Percentiles rank a stretch among this genome's conserved stretches.
Evolutionary conservation across 2,888 invertebrate genomes (phyloP).

Genomic region (Fragum fragum): DNA sequence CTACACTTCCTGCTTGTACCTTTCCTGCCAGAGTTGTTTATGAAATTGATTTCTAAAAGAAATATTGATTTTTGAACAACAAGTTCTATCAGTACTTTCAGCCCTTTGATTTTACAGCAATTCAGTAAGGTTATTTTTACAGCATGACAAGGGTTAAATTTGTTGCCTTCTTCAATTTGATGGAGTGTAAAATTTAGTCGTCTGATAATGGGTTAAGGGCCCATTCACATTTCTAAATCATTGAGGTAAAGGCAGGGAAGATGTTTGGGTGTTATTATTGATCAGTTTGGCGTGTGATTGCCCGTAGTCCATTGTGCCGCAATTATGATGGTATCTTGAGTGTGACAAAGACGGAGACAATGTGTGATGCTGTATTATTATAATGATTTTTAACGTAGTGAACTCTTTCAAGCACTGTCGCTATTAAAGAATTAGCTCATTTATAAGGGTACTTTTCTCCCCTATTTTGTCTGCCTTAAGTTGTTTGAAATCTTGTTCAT

Average conservation of each 20-base stretch:
- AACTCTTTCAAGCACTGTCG: constrained; percentile 20
- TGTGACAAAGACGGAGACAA: constrained; percentile 31
- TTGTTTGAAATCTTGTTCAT: not conserved
- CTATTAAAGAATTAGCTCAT: constrained; percentile 31
- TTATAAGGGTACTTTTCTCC: constrained; percentile 22
- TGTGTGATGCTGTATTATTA: constrained; percentile 19
- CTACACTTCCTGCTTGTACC: too few species aligned
- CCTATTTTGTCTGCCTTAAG: not conserved
- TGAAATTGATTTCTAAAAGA: too few species aligned
- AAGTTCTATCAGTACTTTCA: too few species aligned
- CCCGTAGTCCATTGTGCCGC: not conserved
- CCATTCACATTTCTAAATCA: not conserved
- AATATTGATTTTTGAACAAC: too few species aligned
- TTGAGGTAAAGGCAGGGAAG: not conserved
- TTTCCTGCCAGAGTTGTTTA: too few species aligned
- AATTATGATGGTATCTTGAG: constrained; percentile 38
- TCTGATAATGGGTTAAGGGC: too few species aligned
- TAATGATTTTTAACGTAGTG: constrained; percentile 25
- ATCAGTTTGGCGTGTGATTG: constrained; percentile 28
- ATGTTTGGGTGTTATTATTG: constrained; percentile 10
- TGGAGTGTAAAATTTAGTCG: too few species aligned
- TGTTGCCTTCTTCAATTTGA: too few species aligned
- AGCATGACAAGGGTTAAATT: too few species aligned
- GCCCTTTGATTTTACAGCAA: too few species aligned
- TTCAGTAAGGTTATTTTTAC: too few species aligned